Base-by-base conservation (phyloP, 2,888 invertebrate genomes). In the Philonicus albiceps region DNA sequence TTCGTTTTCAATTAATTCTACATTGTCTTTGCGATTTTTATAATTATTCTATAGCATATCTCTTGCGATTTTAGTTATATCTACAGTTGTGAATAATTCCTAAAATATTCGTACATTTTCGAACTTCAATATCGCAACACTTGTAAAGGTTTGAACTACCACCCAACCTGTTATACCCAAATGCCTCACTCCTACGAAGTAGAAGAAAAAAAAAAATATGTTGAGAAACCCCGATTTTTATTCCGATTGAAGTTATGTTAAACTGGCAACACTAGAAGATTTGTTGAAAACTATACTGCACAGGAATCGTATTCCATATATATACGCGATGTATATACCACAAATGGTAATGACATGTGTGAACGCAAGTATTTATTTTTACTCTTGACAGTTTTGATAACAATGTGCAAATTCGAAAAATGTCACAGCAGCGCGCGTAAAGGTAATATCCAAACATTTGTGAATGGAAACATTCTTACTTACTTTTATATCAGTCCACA, bases 401-500 rank as follows among this genome's bases (percentile, higher is more conserved):
- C 64, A 83, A 83, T 83, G 83, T 83, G 83, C 55, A 72, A 83
- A 30, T 34, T 64, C 22, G 34, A 64, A 22, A 83, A 43, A 37
- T 81, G 64, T 43, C 64, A 83, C 43, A 78, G 78, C 40, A 43
- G 78, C 40, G 40, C 78, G 78, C 40, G 78, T 43, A 78, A 43
- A 83, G 34, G n/a, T 8, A 37, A 81, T 30, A 55, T n/a, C 31
- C 8, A 19, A 30, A 53, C 22, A 31, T 30, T 81, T 49, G 13
- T 34, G 83, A 83, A 34, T 64, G 31, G 19, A 19, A 22, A 37
- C 16, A 64, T 19, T 64, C 1, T 19, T 83, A 83, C 83, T 83
- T 83, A 83, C 83, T 83, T 83, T 83, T 31, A 72, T 83, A 83
- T 83, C 83, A 27, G 83, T 83, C 83, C 83, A 83, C 83, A 83